Conservation (phyloP, 1,140 invertebrate genomes). For the Centruroides sculpturatus region DNA sequence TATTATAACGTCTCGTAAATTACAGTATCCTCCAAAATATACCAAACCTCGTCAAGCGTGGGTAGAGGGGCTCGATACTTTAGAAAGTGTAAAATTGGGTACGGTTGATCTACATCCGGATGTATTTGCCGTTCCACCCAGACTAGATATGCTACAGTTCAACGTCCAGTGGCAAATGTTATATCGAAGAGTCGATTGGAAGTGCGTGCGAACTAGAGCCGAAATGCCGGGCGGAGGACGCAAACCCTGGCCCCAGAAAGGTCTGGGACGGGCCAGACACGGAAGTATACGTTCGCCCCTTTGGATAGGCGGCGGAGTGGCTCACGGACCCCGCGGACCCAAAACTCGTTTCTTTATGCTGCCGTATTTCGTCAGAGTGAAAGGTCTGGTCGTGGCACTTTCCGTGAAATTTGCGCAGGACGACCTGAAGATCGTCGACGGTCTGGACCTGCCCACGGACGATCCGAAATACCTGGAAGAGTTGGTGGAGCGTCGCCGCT, state of each 20-base stretch:
- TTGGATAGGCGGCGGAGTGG: conserved; percentile 55
- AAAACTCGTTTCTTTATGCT: conserved; percentile 87
- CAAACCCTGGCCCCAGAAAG: conserved; percentile 96
- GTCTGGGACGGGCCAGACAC: conserved; percentile 68
- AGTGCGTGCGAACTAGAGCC: conserved; percentile 50
- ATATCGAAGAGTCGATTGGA: conserved; percentile 41
- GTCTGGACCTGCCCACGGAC: conserved; percentile 65
- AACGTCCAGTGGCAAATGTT: conserved; percentile 80
- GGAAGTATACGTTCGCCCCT: conserved; percentile 80
- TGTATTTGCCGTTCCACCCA: conserved; percentile 62
- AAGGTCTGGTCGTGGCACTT: conserved; percentile 64
- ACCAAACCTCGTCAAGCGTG: conserved; percentile 57
- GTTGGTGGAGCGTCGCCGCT: conserved; percentile 64
- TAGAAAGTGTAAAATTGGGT: conserved; percentile 63
- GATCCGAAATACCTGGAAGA: conserved; percentile 63
- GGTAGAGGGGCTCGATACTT: conserved; percentile 74
- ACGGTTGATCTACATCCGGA: conserved; percentile 76
- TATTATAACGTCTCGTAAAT: conserved; percentile 21
- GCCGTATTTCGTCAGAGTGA: conserved; percentile 51
- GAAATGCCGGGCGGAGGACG: conserved; percentile 74
- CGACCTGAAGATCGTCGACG: conserved; percentile 80
- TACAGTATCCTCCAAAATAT: conserved; percentile 27
- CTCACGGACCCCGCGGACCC: conserved; percentile 77
- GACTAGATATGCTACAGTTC: conserved; percentile 72
- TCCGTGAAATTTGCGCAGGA: conserved; percentile 88